These are phyloP conservation scores for Trichogramma evanescens DNA, from an alignment of 2,888 invertebrate species.

Conservation along the genomic window DNA sequence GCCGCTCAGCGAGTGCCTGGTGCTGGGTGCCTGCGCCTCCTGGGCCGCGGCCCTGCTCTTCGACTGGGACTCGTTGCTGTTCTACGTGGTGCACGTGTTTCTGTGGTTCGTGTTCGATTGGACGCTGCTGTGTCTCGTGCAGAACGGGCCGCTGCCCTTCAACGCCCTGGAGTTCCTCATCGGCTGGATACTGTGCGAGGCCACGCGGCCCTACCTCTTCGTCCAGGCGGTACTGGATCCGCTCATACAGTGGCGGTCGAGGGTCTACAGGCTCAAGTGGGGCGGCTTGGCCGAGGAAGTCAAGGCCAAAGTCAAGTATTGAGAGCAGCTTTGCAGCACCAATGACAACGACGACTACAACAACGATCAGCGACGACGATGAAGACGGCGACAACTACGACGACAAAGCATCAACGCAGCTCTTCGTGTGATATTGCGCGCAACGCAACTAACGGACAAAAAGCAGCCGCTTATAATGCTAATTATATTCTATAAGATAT, in stretches of 20 bases:
- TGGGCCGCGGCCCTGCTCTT: constrained; percentile 80
- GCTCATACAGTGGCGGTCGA: constrained; percentile 87
- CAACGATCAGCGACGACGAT: too few relatives aligned
- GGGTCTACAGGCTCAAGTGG: constrained; percentile 87
- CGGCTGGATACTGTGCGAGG: constrained; percentile 91
- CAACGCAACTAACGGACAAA: too few relatives aligned
- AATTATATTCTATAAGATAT: too few relatives aligned
- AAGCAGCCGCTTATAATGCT: too few relatives aligned
- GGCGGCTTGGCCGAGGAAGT: constrained; percentile 90
- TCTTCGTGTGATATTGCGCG: too few relatives aligned
- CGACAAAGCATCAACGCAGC: too few relatives aligned
- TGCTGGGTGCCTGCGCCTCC: constrained; percentile 84
- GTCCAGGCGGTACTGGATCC: constrained; percentile 80
- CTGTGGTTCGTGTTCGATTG: constrained; percentile 96
- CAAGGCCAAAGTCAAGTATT: constrained; percentile 66
- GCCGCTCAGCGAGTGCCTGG: constrained; percentile 91
- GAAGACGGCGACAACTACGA: too few relatives aligned
- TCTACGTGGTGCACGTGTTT: constrained; percentile 86
- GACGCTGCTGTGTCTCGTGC: constrained; percentile 80
- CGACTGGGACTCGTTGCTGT: constrained; percentile 81
- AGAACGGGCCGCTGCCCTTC: constrained; percentile 89
- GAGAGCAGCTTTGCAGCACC: constrained; percentile 18
- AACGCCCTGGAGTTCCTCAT: constrained; percentile 90
- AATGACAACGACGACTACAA: too few relatives aligned
- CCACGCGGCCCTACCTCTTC: constrained; percentile 82